Base-by-base conservation (phyloP, 2,113 vertebrate genomes). In the Lagenorhynchus albirostris region DNA sequence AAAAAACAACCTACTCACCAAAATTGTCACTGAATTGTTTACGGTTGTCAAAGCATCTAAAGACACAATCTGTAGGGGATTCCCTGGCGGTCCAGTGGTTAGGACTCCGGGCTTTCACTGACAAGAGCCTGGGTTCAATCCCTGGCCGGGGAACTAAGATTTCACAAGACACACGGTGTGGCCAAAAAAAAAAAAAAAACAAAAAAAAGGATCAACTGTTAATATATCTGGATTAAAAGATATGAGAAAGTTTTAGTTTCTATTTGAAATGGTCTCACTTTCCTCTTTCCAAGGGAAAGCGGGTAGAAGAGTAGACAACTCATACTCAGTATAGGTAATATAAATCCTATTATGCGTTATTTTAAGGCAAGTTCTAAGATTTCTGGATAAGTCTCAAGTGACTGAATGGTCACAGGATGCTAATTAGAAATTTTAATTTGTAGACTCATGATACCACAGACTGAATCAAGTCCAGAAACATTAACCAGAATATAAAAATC, bases 401-500 rank as follows among this genome's bases (percentile, higher is more conserved):
- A 44, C 11, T 83, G 93, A 87, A 58, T 38, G 53, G 85, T 53
- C 31, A 44, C 31, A 65, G 29, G 81, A 70, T 71, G 76, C 65
- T 94, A 86, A 82, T 82, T 76, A 77, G 36, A 0, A 7, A 74
- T 8, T 91, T 95, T 60, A 20, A 58, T 44, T 26, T 92, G 88
- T 71, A 83, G 29, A 33, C 2, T 26, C 73, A 7, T 14, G 47
- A 90, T 58, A 68, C 11, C 10, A 73, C 31, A 74, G 0, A 0
- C 33, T 71, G 88, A 97, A 89, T 73, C 68, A 41, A 5, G 25
- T 93, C 83, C 96, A 98, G 53, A 81, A 95, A 58, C 17, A 94
- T 50, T 23, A 60, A 23, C 76, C 58, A 38, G 25, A 74, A 38
- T 29, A 10, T 71, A 50, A 96, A 67, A 86, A 44, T 0, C 44